These are phyloP conservation scores for Drosophila maculinotata DNA, from an alignment of 2,888 invertebrate genomes.

Conservation along the genomic window DNA sequence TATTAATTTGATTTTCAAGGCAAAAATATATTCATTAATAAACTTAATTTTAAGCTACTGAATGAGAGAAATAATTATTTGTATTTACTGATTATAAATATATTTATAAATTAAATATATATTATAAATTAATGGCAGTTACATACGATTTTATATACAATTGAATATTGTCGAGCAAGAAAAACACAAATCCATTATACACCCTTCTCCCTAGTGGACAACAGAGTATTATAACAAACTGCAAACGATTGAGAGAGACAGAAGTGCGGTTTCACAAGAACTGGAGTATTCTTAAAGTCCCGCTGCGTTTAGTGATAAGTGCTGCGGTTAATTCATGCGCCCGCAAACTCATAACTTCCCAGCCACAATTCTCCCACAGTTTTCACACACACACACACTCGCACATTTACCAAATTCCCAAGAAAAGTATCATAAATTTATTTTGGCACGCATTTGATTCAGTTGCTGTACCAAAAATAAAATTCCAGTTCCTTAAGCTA, in stretches of 20 bases:
- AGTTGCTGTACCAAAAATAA: not conserved
- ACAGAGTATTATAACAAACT: slow-evolving; percentile 25
- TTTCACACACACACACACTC: slow-evolving; percentile 3
- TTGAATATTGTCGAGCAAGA: no score
- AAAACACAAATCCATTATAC: not conserved
- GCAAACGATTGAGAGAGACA: slow-evolving; percentile 10
- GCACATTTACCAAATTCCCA: slow-evolving; percentile 7
- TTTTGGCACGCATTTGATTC: slow-evolving; percentile 12
- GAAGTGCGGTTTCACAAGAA: slow-evolving; percentile 33
- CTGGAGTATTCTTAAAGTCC: slow-evolving; percentile 29
- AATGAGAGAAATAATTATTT: no score
- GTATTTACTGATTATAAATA: no score
- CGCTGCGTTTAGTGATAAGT: slow-evolving; percentile 52
- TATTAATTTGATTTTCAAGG: not conserved
- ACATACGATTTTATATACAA: no score
- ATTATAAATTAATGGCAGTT: no score
- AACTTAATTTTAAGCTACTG: no score
- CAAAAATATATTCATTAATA: no score
- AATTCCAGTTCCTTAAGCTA: slow-evolving; percentile 25
- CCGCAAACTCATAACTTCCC: slow-evolving; percentile 11
- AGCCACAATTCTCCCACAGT: slow-evolving; percentile 1
- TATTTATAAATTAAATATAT: no score
- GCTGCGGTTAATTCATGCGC: slow-evolving; percentile 44
- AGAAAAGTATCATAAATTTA: slow-evolving; percentile 21
- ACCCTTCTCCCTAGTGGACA: not conserved